Conservation (phyloP, 2,888 invertebrate species). For the Drosophila neonasuta region DNA sequence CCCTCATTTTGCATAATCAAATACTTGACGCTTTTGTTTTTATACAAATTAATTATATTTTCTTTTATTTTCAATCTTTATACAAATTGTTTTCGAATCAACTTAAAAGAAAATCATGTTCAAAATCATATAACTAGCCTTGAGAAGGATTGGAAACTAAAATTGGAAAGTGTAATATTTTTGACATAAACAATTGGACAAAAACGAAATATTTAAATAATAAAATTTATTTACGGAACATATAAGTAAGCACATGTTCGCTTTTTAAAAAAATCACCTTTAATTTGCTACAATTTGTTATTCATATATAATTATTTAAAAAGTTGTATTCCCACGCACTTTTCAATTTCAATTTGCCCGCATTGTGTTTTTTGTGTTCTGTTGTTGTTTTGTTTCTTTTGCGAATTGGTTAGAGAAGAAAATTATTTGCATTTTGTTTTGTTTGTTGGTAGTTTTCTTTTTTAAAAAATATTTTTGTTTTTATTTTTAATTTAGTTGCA, state of each 20-base stretch:
- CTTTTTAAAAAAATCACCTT: constrained; percentile 71
- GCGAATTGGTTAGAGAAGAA: constrained; percentile 23
- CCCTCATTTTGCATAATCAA: constrained; percentile 5
- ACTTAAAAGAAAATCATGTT: constrained; percentile 24
- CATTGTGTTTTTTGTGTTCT: constrained; percentile 6
- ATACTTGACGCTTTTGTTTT: constrained; percentile 12
- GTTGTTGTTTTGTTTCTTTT: constrained; percentile 10
- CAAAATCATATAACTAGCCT: constrained; percentile 7
- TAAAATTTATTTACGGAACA: constrained; percentile 68
- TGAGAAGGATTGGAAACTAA: constrained; percentile 32
- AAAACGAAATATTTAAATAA: constrained; percentile 57
- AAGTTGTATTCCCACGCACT: constrained; percentile 52
- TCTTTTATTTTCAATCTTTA: constrained; percentile 40
- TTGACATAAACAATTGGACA: constrained; percentile 30
- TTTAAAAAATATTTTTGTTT: constrained; percentile 51
- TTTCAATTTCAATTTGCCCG: constrained; percentile 22
- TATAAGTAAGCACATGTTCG: constrained; percentile 64
- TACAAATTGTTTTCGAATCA: constrained; percentile 45
- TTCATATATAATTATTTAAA: constrained; percentile 66
- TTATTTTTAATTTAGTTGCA: constrained; percentile 54
- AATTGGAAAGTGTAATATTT: constrained; percentile 14
- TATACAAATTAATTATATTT: constrained; percentile 52
- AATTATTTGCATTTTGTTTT: constrained; percentile 55
- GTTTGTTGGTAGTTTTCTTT: constrained; percentile 23
- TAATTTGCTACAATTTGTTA: constrained; percentile 75